A percentile compares a stretch with the other conserved stretches of the same genome.
Evolutionary conservation across 2,797 vertebrate genomes (phyloP).

Genomic region (Sebastes hubbsi): DNA sequence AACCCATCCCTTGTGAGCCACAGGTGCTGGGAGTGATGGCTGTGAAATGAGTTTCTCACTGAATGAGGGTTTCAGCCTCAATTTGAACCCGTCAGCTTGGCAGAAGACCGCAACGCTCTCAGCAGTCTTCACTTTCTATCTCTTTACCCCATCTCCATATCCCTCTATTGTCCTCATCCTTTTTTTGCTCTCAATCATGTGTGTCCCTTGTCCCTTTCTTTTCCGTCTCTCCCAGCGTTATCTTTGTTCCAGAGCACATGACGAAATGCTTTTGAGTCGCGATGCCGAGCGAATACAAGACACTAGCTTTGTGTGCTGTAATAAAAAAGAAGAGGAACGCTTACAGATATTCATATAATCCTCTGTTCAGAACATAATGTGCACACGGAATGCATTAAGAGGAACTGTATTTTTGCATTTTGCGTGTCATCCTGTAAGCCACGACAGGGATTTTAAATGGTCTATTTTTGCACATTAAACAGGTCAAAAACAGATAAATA

Average conservation of each 20-base stretch:
- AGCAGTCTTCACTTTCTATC: background rate
- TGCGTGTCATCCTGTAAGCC: constrained; percentile 31
- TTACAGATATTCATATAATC: constrained; percentile 25
- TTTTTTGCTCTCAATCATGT: background rate
- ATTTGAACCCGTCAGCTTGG: constrained; percentile 41
- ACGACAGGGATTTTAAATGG: constrained; percentile 18
- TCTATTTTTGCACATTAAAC: background rate
- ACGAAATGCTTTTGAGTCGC: background rate
- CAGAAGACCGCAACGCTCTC: constrained; percentile 8
- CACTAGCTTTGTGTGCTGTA: background rate
- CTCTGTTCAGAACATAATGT: constrained; percentile 12
- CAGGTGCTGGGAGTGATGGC: constrained; percentile 66
- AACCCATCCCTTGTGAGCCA: constrained; percentile 45
- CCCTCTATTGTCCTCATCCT: background rate
- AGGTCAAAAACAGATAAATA: background rate
- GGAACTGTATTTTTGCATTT: constrained; percentile 7
- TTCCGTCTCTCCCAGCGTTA: background rate
- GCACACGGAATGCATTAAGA: constrained; percentile 2
- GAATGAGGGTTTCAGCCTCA: constrained; percentile 38
- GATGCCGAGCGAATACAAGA: background rate
- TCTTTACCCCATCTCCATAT: constrained; percentile 5
- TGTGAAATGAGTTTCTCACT: constrained; percentile 53
- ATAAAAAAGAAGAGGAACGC: background rate
- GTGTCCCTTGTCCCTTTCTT: background rate
- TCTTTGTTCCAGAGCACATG: background rate